Base-by-base conservation (phyloP, 2,797 vertebrate species). In the Hypotaenidia philippensis region DNA sequence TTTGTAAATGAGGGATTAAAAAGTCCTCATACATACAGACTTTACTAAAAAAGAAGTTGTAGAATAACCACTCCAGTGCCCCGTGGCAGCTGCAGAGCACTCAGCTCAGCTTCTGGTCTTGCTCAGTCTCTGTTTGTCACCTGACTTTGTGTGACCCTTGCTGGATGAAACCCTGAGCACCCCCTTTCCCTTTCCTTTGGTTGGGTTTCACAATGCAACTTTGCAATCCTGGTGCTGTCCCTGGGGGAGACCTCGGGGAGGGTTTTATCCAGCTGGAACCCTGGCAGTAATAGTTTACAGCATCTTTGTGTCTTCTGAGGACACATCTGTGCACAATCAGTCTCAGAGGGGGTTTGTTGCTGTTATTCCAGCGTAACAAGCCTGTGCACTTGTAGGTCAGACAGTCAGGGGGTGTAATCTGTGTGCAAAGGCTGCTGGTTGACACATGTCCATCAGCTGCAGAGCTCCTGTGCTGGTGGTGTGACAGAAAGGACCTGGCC, bases 301-400 rank as follows among this genome's bases (percentile, higher is more conserved):
- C 53, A 20, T 25, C 47, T 59, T 59, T 45, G 19, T 70, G 82
- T 74, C 93, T 93, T 82, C 71, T 38, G 12, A 26, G 87, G 81
- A 60, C 79, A 31, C 25, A 26, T 32, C 79, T n/a, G 4, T 9
- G 56, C 86, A 92, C 95, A 96, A 95, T 96, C 92, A 83, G 38
- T 69, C 17, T 40, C 64, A 36, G 84, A 14, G 23, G 13, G 21
- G 38, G 13, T 57, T 89, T 89, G 76, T 53, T 79, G 1, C 38
- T 38, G 55, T 53, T 63, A 8, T 69, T 83, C 57, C 53, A 44
- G 41, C 11, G 23, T 36, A 34, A 85, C 0, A 3, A 63, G 59
- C 47, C 6, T 44, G 81, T 70, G 57, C 77, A 4, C 26, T 61
- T 22, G 29, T 6, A 13, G 40, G 56, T 16, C 27, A 60, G 70